Conservation (phyloP, 2,888 invertebrate genomes). For the Eristalis intricaria region DNA sequence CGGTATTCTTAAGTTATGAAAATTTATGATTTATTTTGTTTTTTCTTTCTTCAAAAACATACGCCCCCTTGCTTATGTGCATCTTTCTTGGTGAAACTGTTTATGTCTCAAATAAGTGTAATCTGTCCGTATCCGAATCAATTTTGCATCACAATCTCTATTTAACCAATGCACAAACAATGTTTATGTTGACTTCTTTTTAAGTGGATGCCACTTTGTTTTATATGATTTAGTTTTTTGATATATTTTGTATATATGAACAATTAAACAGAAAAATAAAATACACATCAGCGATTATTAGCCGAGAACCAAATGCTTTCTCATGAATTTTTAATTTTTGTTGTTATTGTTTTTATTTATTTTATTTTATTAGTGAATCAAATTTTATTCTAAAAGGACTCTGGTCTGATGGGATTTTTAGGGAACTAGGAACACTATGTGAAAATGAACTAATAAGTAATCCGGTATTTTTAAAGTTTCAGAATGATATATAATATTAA, state of each 20-base stretch:
- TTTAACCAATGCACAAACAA: slow-evolving; percentile 43
- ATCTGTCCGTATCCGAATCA: slow-evolving; percentile 11
- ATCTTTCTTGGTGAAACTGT: slow-evolving; percentile 38
- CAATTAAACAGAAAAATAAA: not conserved
- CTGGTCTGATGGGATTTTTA: not conserved
- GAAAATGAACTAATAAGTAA: slow-evolving; percentile 35
- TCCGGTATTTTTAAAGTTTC: slow-evolving; percentile 44
- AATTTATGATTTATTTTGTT: slow-evolving; percentile 22
- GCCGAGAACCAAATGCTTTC: slow-evolving; percentile 68
- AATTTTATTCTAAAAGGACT: not conserved
- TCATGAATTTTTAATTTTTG: not conserved
- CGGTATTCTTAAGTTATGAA: slow-evolving; percentile 28
- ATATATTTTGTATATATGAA: slow-evolving; percentile 21
- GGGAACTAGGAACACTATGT: slow-evolving; percentile 11
- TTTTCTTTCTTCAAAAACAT: slow-evolving; percentile 4
- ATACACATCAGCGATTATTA: slow-evolving; percentile 16
- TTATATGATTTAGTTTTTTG: slow-evolving; percentile 4
- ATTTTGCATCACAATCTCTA: slow-evolving; percentile 44
- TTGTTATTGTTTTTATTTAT: slow-evolving; percentile 1
- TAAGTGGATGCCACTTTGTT: slow-evolving; percentile 2
- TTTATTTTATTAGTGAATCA: not conserved
- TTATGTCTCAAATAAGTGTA: slow-evolving; percentile 58
- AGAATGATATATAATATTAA: not conserved
- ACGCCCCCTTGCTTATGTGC: slow-evolving; percentile 47
- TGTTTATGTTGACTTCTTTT: slow-evolving; percentile 30